A percentile compares a stretch with the other conserved stretches of the same genome.
These are phyloP conservation scores for Psittacula derbiana DNA, from an alignment of 2,797 vertebrate species.

Conservation along the genomic window DNA sequence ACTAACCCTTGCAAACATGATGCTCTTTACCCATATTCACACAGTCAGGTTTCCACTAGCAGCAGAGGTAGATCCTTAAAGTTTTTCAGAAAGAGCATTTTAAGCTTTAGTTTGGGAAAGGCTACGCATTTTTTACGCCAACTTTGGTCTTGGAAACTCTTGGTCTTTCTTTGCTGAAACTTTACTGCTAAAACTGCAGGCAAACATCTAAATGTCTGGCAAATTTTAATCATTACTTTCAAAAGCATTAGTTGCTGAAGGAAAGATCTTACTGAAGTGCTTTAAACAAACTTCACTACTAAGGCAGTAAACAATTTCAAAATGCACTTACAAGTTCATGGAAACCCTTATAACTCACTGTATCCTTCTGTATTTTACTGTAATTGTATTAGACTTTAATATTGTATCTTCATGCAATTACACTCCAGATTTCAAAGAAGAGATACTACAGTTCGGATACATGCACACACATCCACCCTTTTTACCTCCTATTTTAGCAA, in stretches of 20 bases:
- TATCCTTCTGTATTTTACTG: not conserved
- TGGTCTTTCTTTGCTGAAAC: not conserved
- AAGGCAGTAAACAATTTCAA: not conserved
- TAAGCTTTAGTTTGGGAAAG: not conserved
- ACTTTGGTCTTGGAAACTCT: not conserved
- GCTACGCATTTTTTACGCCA: rapidly evolving
- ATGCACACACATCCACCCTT: not conserved
- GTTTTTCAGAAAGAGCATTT: not conserved
- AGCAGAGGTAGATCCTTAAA: not conserved
- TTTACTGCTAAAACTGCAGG: not conserved
- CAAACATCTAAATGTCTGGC: not conserved
- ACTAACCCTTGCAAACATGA: not conserved
- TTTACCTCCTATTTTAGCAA: not conserved
- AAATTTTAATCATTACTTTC: not conserved
- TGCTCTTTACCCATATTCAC: not conserved
- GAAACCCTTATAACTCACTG: not conserved
- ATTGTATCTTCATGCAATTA: not conserved
- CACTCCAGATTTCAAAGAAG: not conserved
- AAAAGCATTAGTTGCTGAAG: not conserved
- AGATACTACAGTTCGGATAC: not conserved
- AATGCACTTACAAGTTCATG: not conserved
- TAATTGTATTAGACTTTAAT: not conserved
- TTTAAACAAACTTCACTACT: not conserved
- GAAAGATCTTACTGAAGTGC: not conserved
- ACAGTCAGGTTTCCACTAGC: not conserved